These are phyloP conservation scores for Tamandua tetradactyla DNA, from an alignment of 2,797 vertebrate genomes.

Conservation along the genomic window DNA sequence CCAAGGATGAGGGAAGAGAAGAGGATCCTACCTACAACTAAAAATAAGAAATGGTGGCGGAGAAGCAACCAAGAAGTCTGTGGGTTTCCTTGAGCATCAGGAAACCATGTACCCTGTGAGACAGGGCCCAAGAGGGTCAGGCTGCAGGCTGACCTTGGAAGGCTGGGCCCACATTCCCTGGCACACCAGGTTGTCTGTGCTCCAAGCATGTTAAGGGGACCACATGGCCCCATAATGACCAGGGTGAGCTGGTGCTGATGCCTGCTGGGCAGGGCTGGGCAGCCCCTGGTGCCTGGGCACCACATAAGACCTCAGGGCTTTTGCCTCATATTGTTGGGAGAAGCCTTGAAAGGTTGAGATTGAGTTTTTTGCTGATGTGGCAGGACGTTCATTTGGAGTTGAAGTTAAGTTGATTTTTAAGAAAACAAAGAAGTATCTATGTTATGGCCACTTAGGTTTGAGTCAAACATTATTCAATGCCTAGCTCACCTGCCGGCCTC, in stretches of 20 bases:
- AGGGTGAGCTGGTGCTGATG: background rate
- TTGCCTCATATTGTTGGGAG: background rate
- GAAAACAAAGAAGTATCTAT: background rate
- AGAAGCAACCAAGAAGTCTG: background rate
- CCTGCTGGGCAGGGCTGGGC: background rate
- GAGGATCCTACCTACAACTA: background rate
- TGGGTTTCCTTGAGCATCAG: background rate
- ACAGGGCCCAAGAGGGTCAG: background rate
- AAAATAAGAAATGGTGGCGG: background rate
- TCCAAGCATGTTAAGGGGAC: background rate
- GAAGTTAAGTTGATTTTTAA: slow-evolving; percentile 15
- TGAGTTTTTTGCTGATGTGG: background rate
- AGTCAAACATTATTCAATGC: background rate
- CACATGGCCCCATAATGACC: background rate
- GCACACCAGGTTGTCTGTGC: background rate
- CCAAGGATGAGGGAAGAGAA: background rate
- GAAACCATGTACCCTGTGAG: background rate
- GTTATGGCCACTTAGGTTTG: background rate
- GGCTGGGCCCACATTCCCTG: background rate
- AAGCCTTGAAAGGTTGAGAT: background rate
- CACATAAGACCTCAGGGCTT: background rate
- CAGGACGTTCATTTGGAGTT: slow-evolving; percentile 2
- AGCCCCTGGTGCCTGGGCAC: background rate
- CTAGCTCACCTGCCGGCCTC: background rate
- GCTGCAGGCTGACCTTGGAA: background rate